These are phyloP conservation scores for Esox lucius DNA, from an alignment of 2,797 vertebrate genomes.

Conservation along the genomic window DNA sequence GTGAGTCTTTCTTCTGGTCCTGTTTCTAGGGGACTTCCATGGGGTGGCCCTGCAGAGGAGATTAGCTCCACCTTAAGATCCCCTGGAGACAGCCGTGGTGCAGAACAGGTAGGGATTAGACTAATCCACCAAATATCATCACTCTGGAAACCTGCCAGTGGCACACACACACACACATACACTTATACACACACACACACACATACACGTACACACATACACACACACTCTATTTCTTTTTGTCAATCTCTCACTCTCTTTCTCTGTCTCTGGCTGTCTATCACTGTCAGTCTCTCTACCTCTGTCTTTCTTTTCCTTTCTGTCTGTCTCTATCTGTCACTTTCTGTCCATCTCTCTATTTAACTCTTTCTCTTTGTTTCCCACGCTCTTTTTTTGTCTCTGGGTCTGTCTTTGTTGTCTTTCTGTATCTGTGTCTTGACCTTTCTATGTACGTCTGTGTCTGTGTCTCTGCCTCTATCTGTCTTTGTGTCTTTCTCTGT, in stretches of 20 bases:
- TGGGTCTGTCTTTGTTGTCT: no score
- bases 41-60: conserved; percentile 53
- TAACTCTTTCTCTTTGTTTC: no score
- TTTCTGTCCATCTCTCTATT: no score
- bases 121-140: conserved; percentile 63
- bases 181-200: conserved; percentile 14
- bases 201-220: conserved; percentile 13
- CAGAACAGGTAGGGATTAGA: conserved; percentile 62
- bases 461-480: no score
- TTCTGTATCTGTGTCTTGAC: no score
- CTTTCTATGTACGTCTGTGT: no score
- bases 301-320: conserved; percentile 32
- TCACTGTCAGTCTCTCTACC: no score
- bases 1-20: background rate
- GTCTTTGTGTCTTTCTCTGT: background rate
- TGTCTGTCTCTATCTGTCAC: no score
- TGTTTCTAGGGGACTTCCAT: conserved; percentile 47
- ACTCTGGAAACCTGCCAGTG: conserved; percentile 58
- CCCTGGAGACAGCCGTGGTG: conserved; percentile 55
- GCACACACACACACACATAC: conserved; percentile 28
- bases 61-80: conserved; percentile 48
- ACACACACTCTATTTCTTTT: background rate
- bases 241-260: background rate
- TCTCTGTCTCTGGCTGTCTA: background rate
- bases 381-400: no score